Percentiles rank a stretch among this genome's conserved stretches.
Evolutionary conservation across 2,888 invertebrate genomes (phyloP).

Genomic region (Lepidocyrtinus sp.): DNA sequence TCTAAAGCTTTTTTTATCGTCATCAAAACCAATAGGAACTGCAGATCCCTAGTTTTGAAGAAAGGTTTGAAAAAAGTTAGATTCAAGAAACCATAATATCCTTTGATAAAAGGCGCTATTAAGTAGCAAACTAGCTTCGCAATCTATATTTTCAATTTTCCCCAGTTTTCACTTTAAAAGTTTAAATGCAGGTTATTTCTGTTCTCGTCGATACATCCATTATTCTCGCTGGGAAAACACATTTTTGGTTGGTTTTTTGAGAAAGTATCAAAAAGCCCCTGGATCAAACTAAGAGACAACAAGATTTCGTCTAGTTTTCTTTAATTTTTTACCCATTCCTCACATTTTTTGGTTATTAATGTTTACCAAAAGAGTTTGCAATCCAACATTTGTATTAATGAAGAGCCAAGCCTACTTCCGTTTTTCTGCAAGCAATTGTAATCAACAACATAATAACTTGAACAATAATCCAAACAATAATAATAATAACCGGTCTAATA

Average conservation of each 20-base stretch:
- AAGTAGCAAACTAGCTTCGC: too few relatives aligned
- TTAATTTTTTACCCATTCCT: too few relatives aligned
- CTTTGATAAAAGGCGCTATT: too few relatives aligned
- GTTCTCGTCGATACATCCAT: constrained; percentile 33
- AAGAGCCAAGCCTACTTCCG: constrained; percentile 34
- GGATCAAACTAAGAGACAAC: too few relatives aligned
- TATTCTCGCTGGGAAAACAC: constrained; percentile 26
- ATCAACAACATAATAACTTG: constrained; percentile 25
- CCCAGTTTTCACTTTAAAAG: background rate
- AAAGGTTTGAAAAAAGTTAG: too few relatives aligned
- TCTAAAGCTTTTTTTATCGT: too few relatives aligned
- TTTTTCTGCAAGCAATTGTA: constrained; percentile 28
- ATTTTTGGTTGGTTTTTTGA: constrained; percentile 35
- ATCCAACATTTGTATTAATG: constrained; percentile 47
- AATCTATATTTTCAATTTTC: constrained; percentile 24
- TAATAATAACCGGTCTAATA: constrained; percentile 38
- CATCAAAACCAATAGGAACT: constrained; percentile 24
- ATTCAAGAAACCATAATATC: too few relatives aligned
- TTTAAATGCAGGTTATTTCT: constrained; percentile 42
- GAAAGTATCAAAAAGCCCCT: constrained; percentile 29
- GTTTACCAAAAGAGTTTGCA: constrained; percentile 42
- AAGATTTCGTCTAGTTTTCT: too few relatives aligned
- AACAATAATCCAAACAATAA: constrained; percentile 13
- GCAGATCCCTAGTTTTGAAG: constrained; percentile 26
- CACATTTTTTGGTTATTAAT: constrained; percentile 37